Evolutionary conservation across 2,888 invertebrate species (phyloP).

Genomic region (Ophioninae sp.): DNA sequence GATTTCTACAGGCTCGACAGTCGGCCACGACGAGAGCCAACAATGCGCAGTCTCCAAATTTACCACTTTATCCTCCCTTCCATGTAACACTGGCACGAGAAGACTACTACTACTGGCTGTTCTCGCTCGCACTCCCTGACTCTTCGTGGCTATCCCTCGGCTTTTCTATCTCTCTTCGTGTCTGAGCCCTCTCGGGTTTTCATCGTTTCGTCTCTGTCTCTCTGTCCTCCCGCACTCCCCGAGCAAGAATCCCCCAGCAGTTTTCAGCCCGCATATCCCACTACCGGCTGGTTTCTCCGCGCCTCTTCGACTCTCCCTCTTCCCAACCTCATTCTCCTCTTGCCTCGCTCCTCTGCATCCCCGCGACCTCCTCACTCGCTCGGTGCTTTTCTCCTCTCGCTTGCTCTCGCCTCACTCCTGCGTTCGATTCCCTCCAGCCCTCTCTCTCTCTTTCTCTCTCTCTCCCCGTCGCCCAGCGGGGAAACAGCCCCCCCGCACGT

Average conservation of each 20-base stretch:
- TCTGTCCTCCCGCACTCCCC: conserved; percentile 79
- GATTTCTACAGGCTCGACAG: conserved; percentile 73
- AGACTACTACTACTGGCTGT: conserved; percentile 6
- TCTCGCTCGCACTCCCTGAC: conserved; percentile 19
- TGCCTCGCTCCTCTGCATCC: conserved; percentile 79
- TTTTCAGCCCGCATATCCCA: conserved; percentile 19
- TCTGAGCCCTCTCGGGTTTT: conserved; percentile 70
- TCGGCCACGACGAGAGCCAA: conserved; percentile 64
- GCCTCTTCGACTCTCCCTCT: conserved; percentile 15
- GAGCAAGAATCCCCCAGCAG: background rate
- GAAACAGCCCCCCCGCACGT: conserved; percentile 69
- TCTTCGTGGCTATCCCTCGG: no score
- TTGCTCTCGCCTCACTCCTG: conserved; percentile 74
- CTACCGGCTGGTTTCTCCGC: conserved; percentile 6
- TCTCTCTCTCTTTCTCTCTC: conserved; percentile 79
- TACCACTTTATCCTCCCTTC: conserved; percentile 2
- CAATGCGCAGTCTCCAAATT: conserved; percentile 69
- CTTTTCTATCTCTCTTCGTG: background rate
- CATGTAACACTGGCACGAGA: background rate
- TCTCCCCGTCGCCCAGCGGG: conserved; percentile 64
- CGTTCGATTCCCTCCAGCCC: conserved; percentile 79
- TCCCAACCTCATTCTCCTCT: conserved; percentile 5
- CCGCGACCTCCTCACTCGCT: conserved; percentile 77
- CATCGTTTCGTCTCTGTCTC: conserved; percentile 84
- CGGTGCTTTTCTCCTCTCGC: conserved; percentile 82